A percentile compares a stretch with the other conserved stretches of the same genome.
These are phyloP conservation scores for Agriopis marginaria DNA, from an alignment of 2,888 invertebrate species.

Conservation along the genomic window DNA sequence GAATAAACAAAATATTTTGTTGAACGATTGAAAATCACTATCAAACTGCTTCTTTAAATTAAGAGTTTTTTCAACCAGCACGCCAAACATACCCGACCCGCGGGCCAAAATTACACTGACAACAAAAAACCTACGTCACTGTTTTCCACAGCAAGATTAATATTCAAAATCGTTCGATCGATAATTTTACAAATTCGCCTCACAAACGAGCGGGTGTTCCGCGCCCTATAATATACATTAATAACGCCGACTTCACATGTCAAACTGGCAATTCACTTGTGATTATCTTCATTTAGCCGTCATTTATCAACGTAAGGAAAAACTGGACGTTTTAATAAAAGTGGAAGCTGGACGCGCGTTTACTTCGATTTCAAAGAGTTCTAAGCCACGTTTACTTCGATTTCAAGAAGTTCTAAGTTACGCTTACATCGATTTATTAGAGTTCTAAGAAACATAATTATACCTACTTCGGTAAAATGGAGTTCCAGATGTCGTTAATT, in stretches of 20 bases:
- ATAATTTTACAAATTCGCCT: slow-evolving; percentile 82
- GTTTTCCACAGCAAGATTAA: slow-evolving; percentile 63
- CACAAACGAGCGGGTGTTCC: slow-evolving; percentile 75
- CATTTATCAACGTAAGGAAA: slow-evolving; percentile 73
- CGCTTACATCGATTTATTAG: no score
- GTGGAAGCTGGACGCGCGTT: slow-evolving; percentile 46
- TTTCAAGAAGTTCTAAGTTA: no score
- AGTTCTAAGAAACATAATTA: no score
- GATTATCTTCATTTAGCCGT: slow-evolving; percentile 83
- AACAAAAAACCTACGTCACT: slow-evolving; percentile 9
- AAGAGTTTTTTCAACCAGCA: background rate
- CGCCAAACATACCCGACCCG: background rate
- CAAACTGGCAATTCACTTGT: slow-evolving; percentile 79
- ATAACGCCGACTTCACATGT: slow-evolving; percentile 79
- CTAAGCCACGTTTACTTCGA: background rate
- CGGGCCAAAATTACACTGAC: background rate
- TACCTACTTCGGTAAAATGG: no score
- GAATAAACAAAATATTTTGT: background rate
- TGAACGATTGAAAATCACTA: background rate
- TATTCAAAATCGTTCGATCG: slow-evolving; percentile 76
- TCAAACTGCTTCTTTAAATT: background rate
- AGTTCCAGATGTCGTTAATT: no score
- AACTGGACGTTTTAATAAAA: slow-evolving; percentile 55
- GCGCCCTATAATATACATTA: slow-evolving; percentile 83
- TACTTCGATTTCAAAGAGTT: slow-evolving; percentile 15